Conservation (phyloP, 2,113 vertebrate genomes). For the Calidris pugnax region DNA sequence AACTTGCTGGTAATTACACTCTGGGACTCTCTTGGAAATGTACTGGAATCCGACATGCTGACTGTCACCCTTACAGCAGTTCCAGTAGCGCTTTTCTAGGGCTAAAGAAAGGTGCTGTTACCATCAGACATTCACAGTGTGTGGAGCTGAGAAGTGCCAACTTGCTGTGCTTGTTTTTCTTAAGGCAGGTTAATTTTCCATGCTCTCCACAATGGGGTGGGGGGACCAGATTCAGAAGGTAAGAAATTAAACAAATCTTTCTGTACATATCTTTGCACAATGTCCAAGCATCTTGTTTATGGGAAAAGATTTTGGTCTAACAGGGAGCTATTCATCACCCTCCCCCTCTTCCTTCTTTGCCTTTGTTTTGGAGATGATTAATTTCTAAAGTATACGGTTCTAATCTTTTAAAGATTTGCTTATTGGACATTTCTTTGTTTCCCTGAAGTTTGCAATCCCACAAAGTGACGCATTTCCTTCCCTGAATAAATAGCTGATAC, state of each 20-base stretch:
- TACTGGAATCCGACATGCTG: neutral
- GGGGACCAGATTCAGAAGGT: neutral
- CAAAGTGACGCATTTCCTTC: slow-evolving; percentile 17
- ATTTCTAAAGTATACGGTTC: slow-evolving; percentile 10
- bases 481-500: neutral
- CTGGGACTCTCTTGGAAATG: neutral
- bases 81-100: neutral
- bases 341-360: slow-evolving; percentile 4
- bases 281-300: neutral
- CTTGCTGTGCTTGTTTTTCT: neutral
- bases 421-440: slow-evolving; percentile 37
- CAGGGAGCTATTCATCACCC: neutral
- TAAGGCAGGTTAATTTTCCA: neutral
- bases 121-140: neutral
- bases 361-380: slow-evolving; percentile 44
- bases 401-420: slow-evolving; percentile 48
- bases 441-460: neutral
- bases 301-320: slow-evolving; percentile 23
- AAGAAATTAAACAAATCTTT: slow-evolving; percentile 10
- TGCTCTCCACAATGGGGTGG: neutral
- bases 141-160: neutral
- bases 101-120: neutral
- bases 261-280: neutral
- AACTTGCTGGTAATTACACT: neutral
- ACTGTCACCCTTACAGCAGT: neutral